Percentiles rank a stretch among this genome's conserved stretches.
Evolutionary conservation across 1,140 invertebrate genomes (phyloP).

Genomic region (Metaphire vulgaris): DNA sequence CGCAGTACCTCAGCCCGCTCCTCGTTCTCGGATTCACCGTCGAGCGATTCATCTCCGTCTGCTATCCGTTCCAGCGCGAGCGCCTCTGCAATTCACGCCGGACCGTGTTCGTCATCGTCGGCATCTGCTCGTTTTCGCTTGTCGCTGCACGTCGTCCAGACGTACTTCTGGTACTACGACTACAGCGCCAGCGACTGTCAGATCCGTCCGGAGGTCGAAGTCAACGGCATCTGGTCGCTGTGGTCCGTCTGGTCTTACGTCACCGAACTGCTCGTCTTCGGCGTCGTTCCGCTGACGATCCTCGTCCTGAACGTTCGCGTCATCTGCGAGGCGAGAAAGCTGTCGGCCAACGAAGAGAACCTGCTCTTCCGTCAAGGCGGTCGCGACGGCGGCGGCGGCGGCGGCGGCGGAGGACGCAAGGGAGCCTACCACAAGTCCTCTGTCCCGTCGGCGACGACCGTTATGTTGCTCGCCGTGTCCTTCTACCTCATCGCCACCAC

Average conservation of each 20-base stretch:
- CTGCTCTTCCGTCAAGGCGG: conserved; percentile 13
- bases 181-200: conserved; percentile 15
- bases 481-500: conserved; percentile 48
- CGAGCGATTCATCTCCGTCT: conserved; percentile 31
- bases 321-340: conserved; percentile 32
- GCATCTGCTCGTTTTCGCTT: not conserved
- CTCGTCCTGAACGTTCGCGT: conserved; percentile 21
- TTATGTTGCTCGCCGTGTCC: conserved; percentile 45
- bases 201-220: conserved; percentile 18
- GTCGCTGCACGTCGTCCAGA: conserved; percentile 36
- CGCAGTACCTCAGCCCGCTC: too few relatives aligned
- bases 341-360: conserved; percentile 37
- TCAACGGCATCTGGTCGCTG: conserved; percentile 33
- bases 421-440: conserved; percentile 21
- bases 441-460: conserved; percentile 38
- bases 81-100: conserved; percentile 29
- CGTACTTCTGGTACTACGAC: conserved; percentile 46
- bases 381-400: not conserved
- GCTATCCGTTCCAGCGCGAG: too few relatives aligned
- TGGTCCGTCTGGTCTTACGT: conserved; percentile 43
- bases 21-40: conserved; percentile 32
- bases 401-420: conserved; percentile 15
- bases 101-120: conserved; percentile 19
- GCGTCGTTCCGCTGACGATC: conserved; percentile 37
- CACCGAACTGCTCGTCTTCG: conserved; percentile 44